These are phyloP conservation scores for Ips nitidus DNA, from an alignment of 1,140 invertebrate genomes.

Conservation along the genomic window DNA sequence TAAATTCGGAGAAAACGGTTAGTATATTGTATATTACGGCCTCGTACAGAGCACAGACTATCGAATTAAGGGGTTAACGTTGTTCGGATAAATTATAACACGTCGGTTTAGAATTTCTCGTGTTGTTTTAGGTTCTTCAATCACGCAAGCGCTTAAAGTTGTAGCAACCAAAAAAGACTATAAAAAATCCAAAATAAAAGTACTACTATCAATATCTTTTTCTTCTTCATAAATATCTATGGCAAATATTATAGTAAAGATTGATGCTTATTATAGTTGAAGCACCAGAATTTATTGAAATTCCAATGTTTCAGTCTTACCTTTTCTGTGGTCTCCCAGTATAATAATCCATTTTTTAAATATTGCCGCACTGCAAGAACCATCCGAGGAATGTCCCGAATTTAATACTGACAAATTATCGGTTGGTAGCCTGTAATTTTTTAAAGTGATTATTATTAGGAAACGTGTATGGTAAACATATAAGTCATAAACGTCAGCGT, in stretches of 20 bases:
- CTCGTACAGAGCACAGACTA: neutral
- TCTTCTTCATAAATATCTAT: too few species aligned
- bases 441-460: neutral
- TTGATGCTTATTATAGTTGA: too few species aligned
- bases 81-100: neutral
- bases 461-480: too few species aligned
- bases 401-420: constrained; percentile 30
- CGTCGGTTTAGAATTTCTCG: too few species aligned
- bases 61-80: neutral
- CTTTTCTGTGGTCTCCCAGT: constrained; percentile 6
- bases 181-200: too few species aligned
- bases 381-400: constrained; percentile 21
- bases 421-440: constrained; percentile 8
- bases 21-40: constrained; percentile 1
- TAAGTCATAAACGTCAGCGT: too few species aligned
- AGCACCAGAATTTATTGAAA: neutral
- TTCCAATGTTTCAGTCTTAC: constrained; percentile 13
- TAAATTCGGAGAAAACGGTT: constrained; percentile 18
- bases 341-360: constrained; percentile 25
- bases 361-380: constrained; percentile 12
- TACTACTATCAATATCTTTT: too few species aligned
- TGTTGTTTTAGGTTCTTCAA: too few species aligned
- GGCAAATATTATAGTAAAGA: too few species aligned
- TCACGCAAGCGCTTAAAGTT: too few species aligned
- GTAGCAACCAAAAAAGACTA: too few species aligned